These are phyloP conservation scores for Patella ulyssiponensis DNA, from an alignment of 2,888 invertebrate species.

Conservation along the genomic window DNA sequence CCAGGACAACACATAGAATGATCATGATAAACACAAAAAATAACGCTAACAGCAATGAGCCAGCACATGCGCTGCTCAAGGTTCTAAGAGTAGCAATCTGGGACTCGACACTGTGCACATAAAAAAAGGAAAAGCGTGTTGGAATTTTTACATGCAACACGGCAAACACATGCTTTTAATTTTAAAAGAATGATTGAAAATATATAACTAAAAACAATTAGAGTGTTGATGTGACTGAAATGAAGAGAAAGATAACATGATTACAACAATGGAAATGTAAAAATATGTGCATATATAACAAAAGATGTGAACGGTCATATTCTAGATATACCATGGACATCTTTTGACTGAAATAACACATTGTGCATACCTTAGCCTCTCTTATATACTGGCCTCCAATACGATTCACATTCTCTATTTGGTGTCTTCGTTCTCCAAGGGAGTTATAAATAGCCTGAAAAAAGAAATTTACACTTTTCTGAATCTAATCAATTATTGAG, in stretches of 20 bases:
- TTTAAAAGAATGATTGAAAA: too few relatives aligned
- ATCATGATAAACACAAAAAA: too few relatives aligned
- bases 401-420: constrained; percentile 94
- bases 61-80: too few relatives aligned
- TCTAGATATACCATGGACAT: not conserved
- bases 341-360: not conserved
- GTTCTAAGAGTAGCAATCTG: not conserved
- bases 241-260: too few relatives aligned
- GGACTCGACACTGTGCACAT: not conserved
- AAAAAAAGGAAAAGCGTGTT: not conserved
- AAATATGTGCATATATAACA: too few relatives aligned
- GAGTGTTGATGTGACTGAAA: too few relatives aligned
- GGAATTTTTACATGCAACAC: constrained; percentile 5
- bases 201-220: too few relatives aligned
- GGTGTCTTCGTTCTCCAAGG: constrained; percentile 92
- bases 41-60: too few relatives aligned
- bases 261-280: too few relatives aligned
- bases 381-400: constrained; percentile 95
- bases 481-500: too few relatives aligned
- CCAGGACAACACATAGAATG: too few relatives aligned
- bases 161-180: not conserved
- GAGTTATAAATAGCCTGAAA: constrained; percentile 90
- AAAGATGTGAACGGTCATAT: not conserved
- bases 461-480: not conserved
- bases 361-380: constrained; percentile 90